Conservation (phyloP, 2,888 invertebrate species). For the Pecten maximus region DNA sequence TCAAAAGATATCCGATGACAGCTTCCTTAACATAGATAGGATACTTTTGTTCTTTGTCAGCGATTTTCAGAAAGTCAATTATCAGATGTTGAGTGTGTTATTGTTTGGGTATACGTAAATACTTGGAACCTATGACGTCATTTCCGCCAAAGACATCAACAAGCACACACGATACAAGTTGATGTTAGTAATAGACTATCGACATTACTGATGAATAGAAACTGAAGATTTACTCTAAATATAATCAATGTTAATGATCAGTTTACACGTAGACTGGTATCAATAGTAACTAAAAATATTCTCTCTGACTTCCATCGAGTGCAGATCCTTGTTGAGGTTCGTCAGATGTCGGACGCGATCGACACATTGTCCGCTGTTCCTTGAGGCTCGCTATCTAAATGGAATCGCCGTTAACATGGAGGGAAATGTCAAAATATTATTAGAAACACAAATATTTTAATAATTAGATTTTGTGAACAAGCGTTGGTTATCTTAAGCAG, state of each 20-base stretch:
- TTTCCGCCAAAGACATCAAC: background rate
- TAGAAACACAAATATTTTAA: constrained; percentile 24
- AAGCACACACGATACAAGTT: background rate
- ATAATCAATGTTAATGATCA: background rate
- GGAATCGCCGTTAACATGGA: background rate
- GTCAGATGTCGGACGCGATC: background rate
- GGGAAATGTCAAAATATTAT: background rate
- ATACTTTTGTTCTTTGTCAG: background rate
- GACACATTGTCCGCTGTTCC: background rate
- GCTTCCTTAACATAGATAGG: no score
- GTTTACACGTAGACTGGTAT: background rate
- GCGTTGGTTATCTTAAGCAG: background rate
- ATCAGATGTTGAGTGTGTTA: background rate
- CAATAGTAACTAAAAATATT: background rate
- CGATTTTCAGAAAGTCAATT: background rate
- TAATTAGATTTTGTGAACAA: constrained; percentile 8
- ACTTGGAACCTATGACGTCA: background rate
- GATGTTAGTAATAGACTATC: background rate
- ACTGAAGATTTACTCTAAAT: background rate
- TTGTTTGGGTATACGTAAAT: background rate
- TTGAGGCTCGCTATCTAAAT: background rate
- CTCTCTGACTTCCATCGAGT: background rate
- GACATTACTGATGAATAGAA: background rate
- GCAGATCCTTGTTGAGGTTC: background rate
- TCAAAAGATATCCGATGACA: no score